Percentiles rank a stretch among this genome's conserved stretches.
Evolutionary conservation across 2,888 invertebrate species (phyloP).

Genomic region (Cotesia congregata): DNA sequence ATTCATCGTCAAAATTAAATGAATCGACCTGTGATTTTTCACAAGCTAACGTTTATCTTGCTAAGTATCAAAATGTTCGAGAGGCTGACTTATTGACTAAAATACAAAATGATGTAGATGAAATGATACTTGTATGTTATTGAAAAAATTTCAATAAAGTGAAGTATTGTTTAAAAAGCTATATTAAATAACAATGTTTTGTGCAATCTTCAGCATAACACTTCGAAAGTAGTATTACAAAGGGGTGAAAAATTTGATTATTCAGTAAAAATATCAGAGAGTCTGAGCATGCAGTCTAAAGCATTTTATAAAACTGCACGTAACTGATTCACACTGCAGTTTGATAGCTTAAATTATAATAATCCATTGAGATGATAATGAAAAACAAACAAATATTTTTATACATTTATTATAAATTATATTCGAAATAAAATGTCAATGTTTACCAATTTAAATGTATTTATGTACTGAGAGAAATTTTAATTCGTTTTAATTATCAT

Average conservation of each 20-base stretch:
- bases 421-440: neutral
- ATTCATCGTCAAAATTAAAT: constrained; percentile 81
- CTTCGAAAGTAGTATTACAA: constrained; percentile 95
- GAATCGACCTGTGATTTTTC: constrained; percentile 81
- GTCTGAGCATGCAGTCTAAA: constrained; percentile 95
- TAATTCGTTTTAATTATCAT: neutral
- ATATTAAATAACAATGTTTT: neutral
- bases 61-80: constrained; percentile 94
- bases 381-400: neutral
- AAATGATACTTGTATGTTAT: constrained; percentile 88
- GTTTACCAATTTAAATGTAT: neutral
- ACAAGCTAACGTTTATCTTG: constrained; percentile 78
- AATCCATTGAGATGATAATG: neutral
- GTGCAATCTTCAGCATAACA: constrained; percentile 80
- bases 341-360: constrained; percentile 71
- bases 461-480: neutral
- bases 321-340: constrained; percentile 95
- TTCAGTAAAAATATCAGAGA: constrained; percentile 96
- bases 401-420: neutral
- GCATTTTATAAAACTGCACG: constrained; percentile 98
- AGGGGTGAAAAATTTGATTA: constrained; percentile 99
- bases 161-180: no score
- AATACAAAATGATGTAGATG: constrained; percentile 97
- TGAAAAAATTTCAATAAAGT: constrained; percentile 6
- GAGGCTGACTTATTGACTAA: constrained; percentile 99